These are phyloP conservation scores for Muscicapa comitata DNA, from an alignment of 2,797 vertebrate species.

Conservation along the genomic window DNA sequence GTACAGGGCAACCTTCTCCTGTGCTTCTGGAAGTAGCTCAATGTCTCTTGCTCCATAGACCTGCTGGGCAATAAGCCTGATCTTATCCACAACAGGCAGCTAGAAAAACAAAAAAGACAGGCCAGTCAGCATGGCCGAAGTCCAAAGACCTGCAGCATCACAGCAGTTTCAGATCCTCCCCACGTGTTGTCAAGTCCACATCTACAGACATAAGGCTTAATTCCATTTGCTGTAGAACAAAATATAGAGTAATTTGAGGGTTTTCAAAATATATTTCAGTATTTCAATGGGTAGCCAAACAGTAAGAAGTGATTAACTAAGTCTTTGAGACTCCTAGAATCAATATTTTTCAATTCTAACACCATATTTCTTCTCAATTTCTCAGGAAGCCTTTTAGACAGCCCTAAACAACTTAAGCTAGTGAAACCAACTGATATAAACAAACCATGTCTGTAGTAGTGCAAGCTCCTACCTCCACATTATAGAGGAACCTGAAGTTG, in stretches of 20 bases:
- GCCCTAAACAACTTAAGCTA: not conserved
- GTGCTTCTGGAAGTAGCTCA: constrained; percentile 91
- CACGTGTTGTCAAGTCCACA: fast-evolving
- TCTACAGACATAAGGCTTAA: not conserved
- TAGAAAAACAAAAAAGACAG: constrained; percentile 31
- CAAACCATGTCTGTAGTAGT: not conserved
- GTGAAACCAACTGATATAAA: not conserved
- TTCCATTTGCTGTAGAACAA: not conserved
- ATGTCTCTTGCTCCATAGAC: constrained; percentile 94
- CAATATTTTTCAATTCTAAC: not conserved
- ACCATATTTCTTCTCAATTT: not conserved
- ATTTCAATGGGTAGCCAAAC: not conserved
- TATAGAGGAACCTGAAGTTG: constrained; percentile 89
- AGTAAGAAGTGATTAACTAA: not conserved
- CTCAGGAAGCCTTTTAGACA: not conserved
- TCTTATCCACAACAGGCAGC: constrained; percentile 91
- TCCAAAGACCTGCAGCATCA: not conserved
- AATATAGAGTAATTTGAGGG: not conserved
- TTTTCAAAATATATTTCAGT: not conserved
- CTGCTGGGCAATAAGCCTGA: constrained; percentile 92
- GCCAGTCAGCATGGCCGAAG: not conserved
- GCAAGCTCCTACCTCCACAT: constrained; percentile 81
- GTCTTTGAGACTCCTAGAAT: not conserved
- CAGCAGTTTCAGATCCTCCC: not conserved
- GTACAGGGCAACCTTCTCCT: constrained; percentile 89